These are phyloP conservation scores for Rhingia rostrata DNA, from an alignment of 2,888 invertebrate genomes.

Conservation along the genomic window DNA sequence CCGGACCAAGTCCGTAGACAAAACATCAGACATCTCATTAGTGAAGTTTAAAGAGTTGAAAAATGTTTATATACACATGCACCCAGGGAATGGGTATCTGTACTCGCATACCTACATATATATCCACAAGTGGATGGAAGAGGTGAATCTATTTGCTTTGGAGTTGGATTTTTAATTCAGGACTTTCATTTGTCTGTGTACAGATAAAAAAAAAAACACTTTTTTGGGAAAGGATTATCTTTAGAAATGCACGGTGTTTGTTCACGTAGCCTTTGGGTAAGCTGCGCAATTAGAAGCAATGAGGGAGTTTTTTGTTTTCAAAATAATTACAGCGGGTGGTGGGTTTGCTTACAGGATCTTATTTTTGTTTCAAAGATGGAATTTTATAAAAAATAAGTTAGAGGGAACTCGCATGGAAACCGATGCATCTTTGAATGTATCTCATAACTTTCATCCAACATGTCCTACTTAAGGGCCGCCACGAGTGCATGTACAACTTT, in stretches of 20 bases:
- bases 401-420: too few relatives aligned
- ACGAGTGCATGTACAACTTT: too few relatives aligned
- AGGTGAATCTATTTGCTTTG: constrained; percentile 26
- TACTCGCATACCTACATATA: too few relatives aligned
- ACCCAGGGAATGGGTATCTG: neutral
- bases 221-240: constrained; percentile 15
- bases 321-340: neutral
- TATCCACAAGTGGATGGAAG: constrained; percentile 2
- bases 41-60: constrained; percentile 59
- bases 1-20: constrained; percentile 42
- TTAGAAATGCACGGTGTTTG: constrained; percentile 18
- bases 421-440: too few relatives aligned
- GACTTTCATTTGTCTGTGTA: constrained; percentile 32
- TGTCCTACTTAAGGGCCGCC: too few relatives aligned
- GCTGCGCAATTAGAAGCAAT: constrained; percentile 46
- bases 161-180: constrained; percentile 42
- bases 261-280: constrained; percentile 51
- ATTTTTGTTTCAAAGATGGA: too few relatives aligned
- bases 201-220: constrained; percentile 11
- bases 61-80: constrained; percentile 13
- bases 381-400: too few relatives aligned
- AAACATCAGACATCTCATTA: constrained; percentile 72
- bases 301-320: neutral
- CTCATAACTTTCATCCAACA: too few relatives aligned
- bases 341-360: too few relatives aligned